Base-by-base conservation (phyloP, 2,888 invertebrate species). In the Serrognathus titanus region DNA sequence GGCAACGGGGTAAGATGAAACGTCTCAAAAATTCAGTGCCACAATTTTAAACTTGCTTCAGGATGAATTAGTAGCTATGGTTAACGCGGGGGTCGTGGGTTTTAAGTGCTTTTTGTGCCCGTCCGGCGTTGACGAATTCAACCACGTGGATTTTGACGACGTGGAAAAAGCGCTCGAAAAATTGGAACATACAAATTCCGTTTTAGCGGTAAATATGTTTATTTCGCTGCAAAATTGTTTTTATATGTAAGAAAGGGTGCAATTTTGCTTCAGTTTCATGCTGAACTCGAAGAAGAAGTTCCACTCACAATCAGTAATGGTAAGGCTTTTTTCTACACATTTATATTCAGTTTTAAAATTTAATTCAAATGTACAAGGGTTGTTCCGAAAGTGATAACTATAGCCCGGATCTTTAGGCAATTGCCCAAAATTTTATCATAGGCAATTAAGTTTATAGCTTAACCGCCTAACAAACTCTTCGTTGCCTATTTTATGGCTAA, bases 101-200 rank as follows among this genome's bases (percentile, higher is more conserved):
- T 86, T 90, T 65, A 89, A 89, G 75, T 88, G 89, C 70, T 88
- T 88, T 59, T 76, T 90, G 2, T 84, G 85, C 64, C 84, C 86
- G 1, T 85, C 85, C 58, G 86, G 88, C 1, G 81, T 86, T 0
- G 85, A 87, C 0, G 89, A 89, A 71, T 89, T 89, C 69, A 83
- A 84, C 0, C 80, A 84, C 58, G 84, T 89, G 0, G 78, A 74
- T 10, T 75, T 78, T 52, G 66, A 78, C 10, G 83, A 88, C 58
- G 77, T 89, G 36, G 79, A 82, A 59, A 75, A 78, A 46, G 84
- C 86, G 1, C 79, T 89, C 45, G 66, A 76, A 5, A 81, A 82
- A 53, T 75, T 89, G 2, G 79, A 84, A 64, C 82, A 83, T 47
- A 83, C 83, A 1, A 81, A 81, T 52, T 81, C 84, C 13, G 78